Percentiles rank a stretch among this genome's conserved stretches.
These are phyloP conservation scores for Echinops telfairi DNA, from an alignment of 2,113 vertebrate genomes.

Conservation along the genomic window DNA sequence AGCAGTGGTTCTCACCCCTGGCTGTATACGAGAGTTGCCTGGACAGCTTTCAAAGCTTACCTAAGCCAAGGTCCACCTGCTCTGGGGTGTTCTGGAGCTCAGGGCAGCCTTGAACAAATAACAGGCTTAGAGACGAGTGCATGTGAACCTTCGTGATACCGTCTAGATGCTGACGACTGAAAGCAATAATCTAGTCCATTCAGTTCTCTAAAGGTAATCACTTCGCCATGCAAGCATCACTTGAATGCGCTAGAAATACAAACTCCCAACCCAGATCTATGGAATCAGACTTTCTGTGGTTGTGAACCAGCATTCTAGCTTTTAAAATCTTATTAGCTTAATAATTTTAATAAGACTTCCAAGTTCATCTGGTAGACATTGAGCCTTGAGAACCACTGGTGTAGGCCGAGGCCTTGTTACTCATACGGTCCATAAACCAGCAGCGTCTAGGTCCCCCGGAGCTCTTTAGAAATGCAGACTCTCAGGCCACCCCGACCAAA, in stretches of 20 bases:
- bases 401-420: not conserved
- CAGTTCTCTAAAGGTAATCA: not conserved
- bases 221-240: not conserved
- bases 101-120: not conserved
- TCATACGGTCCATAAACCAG: not conserved
- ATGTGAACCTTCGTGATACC: not conserved
- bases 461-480: not conserved
- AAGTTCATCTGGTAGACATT: not conserved
- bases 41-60: not conserved
- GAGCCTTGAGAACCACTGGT: not conserved
- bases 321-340: too few species aligned
- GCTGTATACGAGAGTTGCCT: not conserved
- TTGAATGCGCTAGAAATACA: slow-evolving; percentile 2
- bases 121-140: not conserved
- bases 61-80: not conserved
- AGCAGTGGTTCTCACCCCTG: not conserved
- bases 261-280: not conserved
- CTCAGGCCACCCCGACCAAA: not conserved
- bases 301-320: not conserved
- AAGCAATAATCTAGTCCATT: not conserved
- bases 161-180: not conserved
- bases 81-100: not conserved
- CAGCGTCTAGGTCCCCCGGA: not conserved
- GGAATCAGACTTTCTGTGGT: not conserved
- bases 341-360: not conserved